Evolutionary conservation across 2,113 vertebrate genomes (phyloP).

Genomic region (Oncorhynchus tshawytscha): DNA sequence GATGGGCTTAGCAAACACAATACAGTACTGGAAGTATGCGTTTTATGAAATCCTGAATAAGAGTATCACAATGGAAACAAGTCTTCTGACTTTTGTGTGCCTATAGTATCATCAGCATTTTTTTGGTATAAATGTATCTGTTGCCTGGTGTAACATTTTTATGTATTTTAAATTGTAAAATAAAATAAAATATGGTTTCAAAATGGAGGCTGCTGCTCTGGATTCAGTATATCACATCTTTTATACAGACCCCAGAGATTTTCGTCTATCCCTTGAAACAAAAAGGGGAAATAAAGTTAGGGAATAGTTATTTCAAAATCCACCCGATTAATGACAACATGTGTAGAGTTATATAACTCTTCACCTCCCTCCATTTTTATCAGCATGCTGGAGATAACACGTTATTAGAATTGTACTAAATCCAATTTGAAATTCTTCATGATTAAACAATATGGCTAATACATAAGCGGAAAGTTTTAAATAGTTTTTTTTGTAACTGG

Average conservation of each 20-base stretch:
- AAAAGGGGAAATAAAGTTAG: slow-evolving; percentile 32
- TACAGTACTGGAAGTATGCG: not conserved
- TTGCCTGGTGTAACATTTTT: no score
- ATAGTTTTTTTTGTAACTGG: not conserved
- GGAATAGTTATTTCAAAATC: slow-evolving; percentile 31
- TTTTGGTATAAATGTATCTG: no score
- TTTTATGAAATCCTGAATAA: not conserved
- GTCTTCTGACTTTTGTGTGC: no score
- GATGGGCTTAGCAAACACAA: not conserved
- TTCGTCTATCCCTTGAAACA: slow-evolving; percentile 31
- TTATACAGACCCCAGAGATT: not conserved
- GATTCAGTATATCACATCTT: not conserved
- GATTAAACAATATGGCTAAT: slow-evolving; percentile 17
- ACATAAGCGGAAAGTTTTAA: not conserved
- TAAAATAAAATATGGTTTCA: not conserved
- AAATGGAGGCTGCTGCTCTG: not conserved
- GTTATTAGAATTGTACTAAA: slow-evolving; percentile 35
- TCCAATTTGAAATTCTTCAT: slow-evolving; percentile 26
- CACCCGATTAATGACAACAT: slow-evolving; percentile 37
- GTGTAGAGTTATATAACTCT: slow-evolving; percentile 19
- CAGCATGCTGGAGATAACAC: slow-evolving; percentile 17
- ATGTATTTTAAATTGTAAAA: no score
- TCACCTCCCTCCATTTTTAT: slow-evolving; percentile 21
- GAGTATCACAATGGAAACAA: no score
- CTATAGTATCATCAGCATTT: no score